Evolutionary conservation across 2,888 invertebrate genomes (phyloP), one percentile per base, ranked within the genome.

Genomic region (Serripes groenlandicus): DNA sequence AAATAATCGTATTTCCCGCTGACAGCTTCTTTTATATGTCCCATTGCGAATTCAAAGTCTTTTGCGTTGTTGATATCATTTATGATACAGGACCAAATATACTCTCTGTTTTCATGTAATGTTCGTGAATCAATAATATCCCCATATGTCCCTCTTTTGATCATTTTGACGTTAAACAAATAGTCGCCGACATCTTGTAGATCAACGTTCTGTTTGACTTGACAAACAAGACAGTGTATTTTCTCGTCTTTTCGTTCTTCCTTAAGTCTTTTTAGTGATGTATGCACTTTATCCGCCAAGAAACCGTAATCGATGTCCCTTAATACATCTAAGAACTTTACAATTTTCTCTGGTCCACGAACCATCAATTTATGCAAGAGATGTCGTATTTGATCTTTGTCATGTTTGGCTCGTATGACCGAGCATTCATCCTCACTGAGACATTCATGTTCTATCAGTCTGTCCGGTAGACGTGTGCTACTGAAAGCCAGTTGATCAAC

Each of bases 351-450:
- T 15, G 66, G 66, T 15, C 66, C 66, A 37, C 66, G 66, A 23
- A 21, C 35, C 66, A 66, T 66, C 15, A 66, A 11, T 66, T 66
- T 66, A 42, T 66, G 26, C 1, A 66, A 11, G 9, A 66, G 42
- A 15, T 26, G 26, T 26, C 66, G 34, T 2, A 66, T 42, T 26
- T 66, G 66, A n/a, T 66, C 66, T 35, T 66, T 66, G 34, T 42
- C 66, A 9, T 37, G n/a, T 66, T 66, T 66, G 15, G 66, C 37
- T 42, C 42, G 66, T 42, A 66, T 23, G 9, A 26, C 26, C 3
- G 66, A n/a, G 21, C 66, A 66, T 18, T 66, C 66, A 21, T 66
- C 66, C 1, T 66, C 66, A 26, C 66, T 66, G 2, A 66, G 66
- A 21, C 66, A 66, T 9, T 66, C 42, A 3, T 23, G 42, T 2